Evolutionary conservation across 2,888 invertebrate genomes (phyloP).

Genomic region (Drosophila trichaetosa): DNA sequence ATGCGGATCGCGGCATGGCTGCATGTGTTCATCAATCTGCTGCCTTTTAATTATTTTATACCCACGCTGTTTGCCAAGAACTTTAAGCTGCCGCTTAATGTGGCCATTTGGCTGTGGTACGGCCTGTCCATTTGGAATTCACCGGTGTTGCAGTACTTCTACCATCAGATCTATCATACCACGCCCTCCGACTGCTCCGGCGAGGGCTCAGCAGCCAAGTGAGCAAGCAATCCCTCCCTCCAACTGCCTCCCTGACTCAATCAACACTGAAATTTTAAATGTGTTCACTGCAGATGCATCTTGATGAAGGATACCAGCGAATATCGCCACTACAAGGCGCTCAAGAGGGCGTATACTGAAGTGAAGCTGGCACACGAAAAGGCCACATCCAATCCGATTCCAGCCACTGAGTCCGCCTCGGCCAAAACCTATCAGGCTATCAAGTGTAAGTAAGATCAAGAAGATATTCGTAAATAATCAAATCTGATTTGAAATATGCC

Average conservation of each 20-base stretch:
- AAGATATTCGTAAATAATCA: background rate
- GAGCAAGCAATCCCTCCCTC: slow-evolving; percentile 2
- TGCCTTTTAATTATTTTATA: slow-evolving; percentile 84
- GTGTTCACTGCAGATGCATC: slow-evolving; percentile 77
- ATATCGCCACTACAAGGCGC: slow-evolving; percentile 83
- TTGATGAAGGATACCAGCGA: slow-evolving; percentile 84
- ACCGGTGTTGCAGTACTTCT: slow-evolving; percentile 84
- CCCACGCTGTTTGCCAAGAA: slow-evolving; percentile 85
- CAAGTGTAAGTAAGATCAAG: slow-evolving; percentile 75
- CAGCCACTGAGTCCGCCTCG: slow-evolving; percentile 76
- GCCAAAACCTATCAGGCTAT: slow-evolving; percentile 85
- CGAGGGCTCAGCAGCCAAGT: slow-evolving; percentile 84
- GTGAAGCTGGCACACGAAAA: slow-evolving; percentile 83
- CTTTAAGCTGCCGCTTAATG: slow-evolving; percentile 83
- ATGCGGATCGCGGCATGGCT: slow-evolving; percentile 84
- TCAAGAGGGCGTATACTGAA: slow-evolving; percentile 83
- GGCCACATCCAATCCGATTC: slow-evolving; percentile 65
- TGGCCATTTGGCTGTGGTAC: slow-evolving; percentile 84
- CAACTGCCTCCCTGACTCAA: background rate
- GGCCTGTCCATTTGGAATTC: slow-evolving; percentile 85
- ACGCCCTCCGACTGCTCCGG: slow-evolving; percentile 83
- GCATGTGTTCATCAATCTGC: slow-evolving; percentile 83
- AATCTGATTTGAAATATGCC: background rate
- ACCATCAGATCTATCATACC: slow-evolving; percentile 85
- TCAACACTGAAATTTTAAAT: background rate